Base-by-base conservation (phyloP, 2,113 vertebrate genomes). In the Lamprologus tigripictilis region DNA sequence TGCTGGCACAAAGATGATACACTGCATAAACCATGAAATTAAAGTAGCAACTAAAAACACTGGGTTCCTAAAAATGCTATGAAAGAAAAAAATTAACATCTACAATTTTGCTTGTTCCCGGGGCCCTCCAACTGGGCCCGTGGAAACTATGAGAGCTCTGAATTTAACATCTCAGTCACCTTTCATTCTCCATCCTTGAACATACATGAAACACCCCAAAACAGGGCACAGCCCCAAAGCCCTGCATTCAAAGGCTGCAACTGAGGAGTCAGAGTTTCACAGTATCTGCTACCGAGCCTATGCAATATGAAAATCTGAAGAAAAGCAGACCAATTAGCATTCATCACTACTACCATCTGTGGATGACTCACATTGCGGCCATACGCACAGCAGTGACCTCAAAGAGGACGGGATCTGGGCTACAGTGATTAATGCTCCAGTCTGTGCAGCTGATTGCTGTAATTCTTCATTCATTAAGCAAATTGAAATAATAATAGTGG, bases 311-410 rank as follows among this genome's bases (percentile, higher is more conserved):
- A 85, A 91, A 79, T 16, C 54, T 16, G 10, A 49, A 40, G 23
- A 76, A 55, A 2, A 85, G 45, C 21, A 86, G 26, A 45, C 40
- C 10, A 57, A 66, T 89, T 63, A 82, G 78, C 82, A 87, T 90
- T 84, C 31, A 89, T 91, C 80, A 89, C 86, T 78, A 88, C 66
- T 66, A 89, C 85, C 84, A 89, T 93, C 88, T 94, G 87, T 90
- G 57, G 78, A 89, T 89, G 88, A 92, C 86, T 92, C 92, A 92
- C 45, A 68, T 11, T 80, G 54, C 81, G 78, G 82, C 84, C 33
- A 35, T 82, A 66, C 89, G 9, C 16, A 49, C 83, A 73, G 51
- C 68, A 81, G 42, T 83, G 86, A 90, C 85, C 85, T 91, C 85
- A 86, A 80, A 85, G 66, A 31, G 49, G 58, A 51, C 19, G 10